Evolutionary conservation across 92 coral and sea anemone species (phyloP).

Genomic region (Meandrina meandrites): DNA sequence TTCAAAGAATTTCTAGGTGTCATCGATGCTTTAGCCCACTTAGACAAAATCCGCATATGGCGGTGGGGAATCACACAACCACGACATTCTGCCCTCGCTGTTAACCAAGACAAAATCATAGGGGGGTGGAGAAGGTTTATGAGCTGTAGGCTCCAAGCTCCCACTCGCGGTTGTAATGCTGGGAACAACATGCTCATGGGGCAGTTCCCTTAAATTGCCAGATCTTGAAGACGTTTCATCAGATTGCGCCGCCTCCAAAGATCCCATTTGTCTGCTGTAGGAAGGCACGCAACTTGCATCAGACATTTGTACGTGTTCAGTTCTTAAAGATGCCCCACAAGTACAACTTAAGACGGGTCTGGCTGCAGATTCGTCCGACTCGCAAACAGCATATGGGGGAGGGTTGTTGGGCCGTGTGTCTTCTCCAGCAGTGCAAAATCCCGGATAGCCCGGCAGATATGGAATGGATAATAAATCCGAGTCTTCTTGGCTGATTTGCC

Average conservation of each 20-base stretch:
- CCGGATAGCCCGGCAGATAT: constrained; percentile 43
- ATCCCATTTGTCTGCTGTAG: neutral
- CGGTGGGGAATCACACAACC: constrained; percentile 28
- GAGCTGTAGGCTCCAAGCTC: constrained; percentile 1
- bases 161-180: neutral
- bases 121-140: constrained; percentile 34
- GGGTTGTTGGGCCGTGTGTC: neutral
- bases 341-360: neutral
- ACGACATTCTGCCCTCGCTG: constrained; percentile 5
- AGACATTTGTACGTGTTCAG: neutral
- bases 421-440: constrained; percentile 19
- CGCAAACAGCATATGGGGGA: constrained; percentile 21
- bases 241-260: neutral
- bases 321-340: neutral
- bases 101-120: constrained; percentile 6
- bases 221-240: neutral
- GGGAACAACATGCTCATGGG: neutral
- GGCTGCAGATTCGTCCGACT: neutral
- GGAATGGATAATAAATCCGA: constrained; percentile 13
- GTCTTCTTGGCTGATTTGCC: neutral
- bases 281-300: neutral
- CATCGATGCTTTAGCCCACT: neutral
- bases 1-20: neutral
- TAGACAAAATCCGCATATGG: constrained; percentile 33
- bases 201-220: neutral